Conservation (phyloP, 2,888 invertebrate species). For the Cantharis lateralis region DNA sequence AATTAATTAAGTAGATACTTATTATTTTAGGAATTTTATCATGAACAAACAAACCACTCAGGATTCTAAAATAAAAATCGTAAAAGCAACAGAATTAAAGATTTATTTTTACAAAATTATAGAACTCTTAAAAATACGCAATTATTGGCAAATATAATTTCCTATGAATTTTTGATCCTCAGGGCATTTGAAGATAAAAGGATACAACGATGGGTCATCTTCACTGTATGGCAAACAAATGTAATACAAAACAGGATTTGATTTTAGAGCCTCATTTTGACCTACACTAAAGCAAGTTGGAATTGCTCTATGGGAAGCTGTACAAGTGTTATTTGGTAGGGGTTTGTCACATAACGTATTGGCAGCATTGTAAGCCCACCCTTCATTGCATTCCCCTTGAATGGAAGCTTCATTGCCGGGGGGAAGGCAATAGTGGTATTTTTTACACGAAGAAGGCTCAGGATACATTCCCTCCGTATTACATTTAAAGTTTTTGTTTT, state of each 20-base stretch:
- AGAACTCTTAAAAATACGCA: no score
- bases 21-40: no score
- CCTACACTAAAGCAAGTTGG: neutral
- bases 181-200: neutral
- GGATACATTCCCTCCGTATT: neutral
- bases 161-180: neutral
- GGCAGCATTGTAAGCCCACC: neutral
- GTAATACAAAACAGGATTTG: neutral
- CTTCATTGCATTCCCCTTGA: neutral
- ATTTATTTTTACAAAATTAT: no score
- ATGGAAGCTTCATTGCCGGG: neutral
- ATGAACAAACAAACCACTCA: no score
- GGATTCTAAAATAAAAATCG: no score
- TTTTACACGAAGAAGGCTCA: constrained; percentile 3
- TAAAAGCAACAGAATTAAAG: no score
- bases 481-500: neutral
- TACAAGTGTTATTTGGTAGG: neutral
- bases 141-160: neutral
- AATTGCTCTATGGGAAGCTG: neutral
- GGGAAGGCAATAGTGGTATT: neutral
- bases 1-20: no score
- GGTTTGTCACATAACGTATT: neutral
- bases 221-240: neutral
- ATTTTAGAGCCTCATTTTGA: neutral
- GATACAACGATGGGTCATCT: neutral